These are phyloP conservation scores for Aphaenogaster floridana DNA, from an alignment of 1,140 invertebrate genomes.

Conservation along the genomic window DNA sequence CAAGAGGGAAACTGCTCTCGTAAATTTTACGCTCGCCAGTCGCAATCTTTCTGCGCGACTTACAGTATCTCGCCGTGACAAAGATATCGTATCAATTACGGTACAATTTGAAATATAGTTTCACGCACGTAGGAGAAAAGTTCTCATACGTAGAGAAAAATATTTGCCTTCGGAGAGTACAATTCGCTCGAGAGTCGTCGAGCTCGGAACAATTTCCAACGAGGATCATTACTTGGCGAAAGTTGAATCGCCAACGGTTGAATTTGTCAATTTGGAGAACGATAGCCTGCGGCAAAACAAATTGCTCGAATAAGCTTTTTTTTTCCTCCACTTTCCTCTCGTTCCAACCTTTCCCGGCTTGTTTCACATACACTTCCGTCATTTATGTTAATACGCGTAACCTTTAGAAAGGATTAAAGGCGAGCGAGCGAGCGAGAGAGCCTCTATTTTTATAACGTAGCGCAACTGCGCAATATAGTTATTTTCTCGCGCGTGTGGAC, in stretches of 20 bases:
- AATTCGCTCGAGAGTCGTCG: slow-evolving; percentile 9
- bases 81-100: slow-evolving; percentile 24
- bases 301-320: slow-evolving; percentile 6
- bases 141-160: neutral
- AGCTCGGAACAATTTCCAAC: slow-evolving; percentile 2
- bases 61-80: neutral
- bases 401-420: slow-evolving; percentile 13
- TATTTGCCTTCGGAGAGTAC: slow-evolving; percentile 9
- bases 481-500: slow-evolving; percentile 31
- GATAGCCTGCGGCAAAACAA: neutral
- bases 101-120: neutral
- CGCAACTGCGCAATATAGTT: slow-evolving; percentile 19
- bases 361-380: neutral
- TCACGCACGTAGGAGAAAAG: neutral
- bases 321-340: neutral
- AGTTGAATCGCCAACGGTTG: slow-evolving; percentile 12
- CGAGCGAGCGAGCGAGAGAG: neutral
- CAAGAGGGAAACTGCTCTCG: neutral
- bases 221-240: neutral
- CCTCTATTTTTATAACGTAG: slow-evolving; percentile 46
- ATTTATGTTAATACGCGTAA: neutral
- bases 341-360: neutral
- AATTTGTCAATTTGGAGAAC: slow-evolving; percentile 5
- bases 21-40: slow-evolving; percentile 5
- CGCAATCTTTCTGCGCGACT: neutral